Base-by-base conservation (phyloP, 2,888 invertebrate genomes). In the Scaptomyza parva region DNA sequence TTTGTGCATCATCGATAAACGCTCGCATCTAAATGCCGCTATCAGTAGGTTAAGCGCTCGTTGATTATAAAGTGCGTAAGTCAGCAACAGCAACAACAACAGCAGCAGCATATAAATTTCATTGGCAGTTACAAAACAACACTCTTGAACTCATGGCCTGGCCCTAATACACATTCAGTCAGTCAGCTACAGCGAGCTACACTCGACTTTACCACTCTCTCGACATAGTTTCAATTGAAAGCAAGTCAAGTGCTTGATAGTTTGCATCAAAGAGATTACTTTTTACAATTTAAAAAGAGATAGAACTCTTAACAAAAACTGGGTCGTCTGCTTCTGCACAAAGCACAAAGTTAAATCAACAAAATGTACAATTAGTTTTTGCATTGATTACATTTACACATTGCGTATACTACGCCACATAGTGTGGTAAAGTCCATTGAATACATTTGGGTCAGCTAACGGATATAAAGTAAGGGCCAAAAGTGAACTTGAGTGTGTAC, bases 61-160 rank as follows among this genome's bases (percentile, higher is more conserved):
- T 35, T 63, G 76, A 78, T 87, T 86, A 84, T 86, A 77, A 77
- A 79, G 69, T 78, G 86, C 80, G 78, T 85, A 79, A 80, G 78
- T 86, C 81, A 78, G 78, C n/a, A n/a, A n/a, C n/a, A n/a, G n/a
- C n/a, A n/a, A n/a, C n/a, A n/a, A n/a, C n/a, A n/a, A n/a, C n/a
- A n/a, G n/a, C n/a, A n/a, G n/a, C 86, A 59, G 28, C 59, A 76
- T 75, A 76, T 76, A 78, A 76, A 78, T 72, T 76, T 67, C 52
- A 59, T 37, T 61, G 61, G 43, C 72, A 76, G 66, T 70, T 70
- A 65, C 52, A 52, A 55, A 43, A 60, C 35, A 47, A 45, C 54
- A 41, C 28, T 45, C 14, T 17, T 24, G n/a, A n/a, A n/a, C n/a
- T n/a, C n/a, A n/a, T 24, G 28, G 28, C 47, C 53, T 47, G 33